A percentile compares a stretch with the other conserved stretches of the same genome.
phyloP scores from a whole-genome alignment of 1,140 invertebrate species.

The Melitaea cinxia region DNA sequence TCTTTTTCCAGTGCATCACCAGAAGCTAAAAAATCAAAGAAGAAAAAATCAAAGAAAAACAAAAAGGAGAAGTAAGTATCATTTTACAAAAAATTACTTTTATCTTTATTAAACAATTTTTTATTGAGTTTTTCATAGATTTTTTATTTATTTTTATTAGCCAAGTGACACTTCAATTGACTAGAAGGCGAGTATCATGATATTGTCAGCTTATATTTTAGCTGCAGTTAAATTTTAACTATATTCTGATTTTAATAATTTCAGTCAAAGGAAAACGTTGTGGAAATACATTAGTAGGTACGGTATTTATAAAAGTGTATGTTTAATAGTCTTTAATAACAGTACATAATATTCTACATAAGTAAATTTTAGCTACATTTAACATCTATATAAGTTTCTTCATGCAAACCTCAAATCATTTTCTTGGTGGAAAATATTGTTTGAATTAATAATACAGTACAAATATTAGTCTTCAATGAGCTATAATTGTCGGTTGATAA shows the following conservation, averaged over 20 bases:
- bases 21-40: constrained; percentile 85
- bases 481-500: too few species aligned
- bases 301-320: constrained; percentile 31
- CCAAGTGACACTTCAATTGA: constrained; percentile 68
- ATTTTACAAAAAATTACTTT: too few species aligned
- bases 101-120: constrained; percentile 14
- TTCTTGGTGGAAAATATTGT: too few species aligned
- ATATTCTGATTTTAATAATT: constrained; percentile 44
- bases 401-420: too few species aligned
- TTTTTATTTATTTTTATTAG: constrained; percentile 55
- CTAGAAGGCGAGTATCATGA: constrained; percentile 67
- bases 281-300: constrained; percentile 72
- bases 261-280: constrained; percentile 75
- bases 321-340: not conserved
- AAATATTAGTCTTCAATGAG: too few species aligned
- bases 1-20: constrained; percentile 82
- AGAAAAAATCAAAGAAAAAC: constrained; percentile 87
- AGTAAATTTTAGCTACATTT: too few species aligned
- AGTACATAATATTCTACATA: too few species aligned
- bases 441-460: too few species aligned
- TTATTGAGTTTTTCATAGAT: constrained; percentile 36
- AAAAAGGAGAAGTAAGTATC: constrained; percentile 86
- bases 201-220: constrained; percentile 13
- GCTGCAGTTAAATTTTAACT: constrained; percentile 19
- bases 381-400: too few species aligned